These are phyloP conservation scores for Pediacus dermestoides DNA, from an alignment of 2,888 invertebrate genomes.

Conservation along the genomic window DNA sequence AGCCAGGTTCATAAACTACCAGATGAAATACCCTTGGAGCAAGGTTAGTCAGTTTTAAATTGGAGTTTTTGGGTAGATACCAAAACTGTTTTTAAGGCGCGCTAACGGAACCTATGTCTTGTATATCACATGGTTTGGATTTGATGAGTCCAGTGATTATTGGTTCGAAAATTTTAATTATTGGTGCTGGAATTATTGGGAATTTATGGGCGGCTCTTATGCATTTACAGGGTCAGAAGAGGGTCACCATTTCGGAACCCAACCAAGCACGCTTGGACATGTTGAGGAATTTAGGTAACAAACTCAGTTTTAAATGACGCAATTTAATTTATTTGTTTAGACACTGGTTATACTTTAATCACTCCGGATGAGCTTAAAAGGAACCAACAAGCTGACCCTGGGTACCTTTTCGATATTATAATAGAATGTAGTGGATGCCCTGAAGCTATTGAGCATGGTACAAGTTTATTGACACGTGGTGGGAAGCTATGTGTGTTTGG, in stretches of 20 bases:
- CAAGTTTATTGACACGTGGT: constrained; percentile 56
- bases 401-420: constrained; percentile 58
- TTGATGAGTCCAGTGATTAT: constrained; percentile 59
- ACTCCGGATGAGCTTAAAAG: constrained; percentile 56
- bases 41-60: constrained; percentile 48
- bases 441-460: constrained; percentile 62
- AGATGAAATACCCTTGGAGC: constrained; percentile 55
- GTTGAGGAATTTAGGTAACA: constrained; percentile 53
- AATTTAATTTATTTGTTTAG: constrained; percentile 44
- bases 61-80: constrained; percentile 5
- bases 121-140: constrained; percentile 67
- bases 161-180: constrained; percentile 60
- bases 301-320: constrained; percentile 5
- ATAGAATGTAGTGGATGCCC: constrained; percentile 73
- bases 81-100: constrained; percentile 50
- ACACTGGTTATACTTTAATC: constrained; percentile 57
- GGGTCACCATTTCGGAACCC: constrained; percentile 67
- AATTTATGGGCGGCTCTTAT: constrained; percentile 64
- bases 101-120: constrained; percentile 67
- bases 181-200: constrained; percentile 73
- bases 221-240: constrained; percentile 65
- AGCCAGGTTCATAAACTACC: constrained; percentile 60
- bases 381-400: constrained; percentile 42
- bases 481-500: constrained; percentile 69
- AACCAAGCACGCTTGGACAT: constrained; percentile 53